Percentiles rank a stretch among this genome's conserved stretches.
These are phyloP conservation scores for Thereva nobilitata DNA, from an alignment of 2,888 invertebrate species.

Conservation along the genomic window DNA sequence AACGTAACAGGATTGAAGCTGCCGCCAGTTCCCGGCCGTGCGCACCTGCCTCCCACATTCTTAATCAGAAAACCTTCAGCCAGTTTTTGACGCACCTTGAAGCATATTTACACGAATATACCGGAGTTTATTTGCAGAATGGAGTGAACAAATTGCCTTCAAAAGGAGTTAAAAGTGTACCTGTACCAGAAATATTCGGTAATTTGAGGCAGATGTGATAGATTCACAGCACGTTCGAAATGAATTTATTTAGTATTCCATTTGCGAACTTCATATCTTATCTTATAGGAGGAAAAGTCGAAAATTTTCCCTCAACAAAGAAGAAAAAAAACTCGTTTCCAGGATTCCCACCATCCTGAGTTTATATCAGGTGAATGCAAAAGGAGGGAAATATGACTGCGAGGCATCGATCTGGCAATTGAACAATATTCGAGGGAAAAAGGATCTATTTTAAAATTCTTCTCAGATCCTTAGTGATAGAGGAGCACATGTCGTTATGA, in stretches of 20 bases:
- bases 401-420: conserved; percentile 35
- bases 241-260: conserved; percentile 42
- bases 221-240: conserved; percentile 41
- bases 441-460: conserved; percentile 26
- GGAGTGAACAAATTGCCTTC: conserved; percentile 9
- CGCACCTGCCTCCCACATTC: no score
- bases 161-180: conserved; percentile 12
- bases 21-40: no score
- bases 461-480: conserved; percentile 12
- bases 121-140: no score
- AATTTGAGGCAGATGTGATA: conserved; percentile 23
- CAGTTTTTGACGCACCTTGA: no score
- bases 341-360: conserved; percentile 7
- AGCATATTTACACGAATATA: no score
- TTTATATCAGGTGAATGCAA: conserved; percentile 39
- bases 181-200: conserved; percentile 27
- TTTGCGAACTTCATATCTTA: conserved; percentile 40
- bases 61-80: no score
- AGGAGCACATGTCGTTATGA: conserved; percentile 23
- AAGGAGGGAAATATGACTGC: conserved; percentile 21
- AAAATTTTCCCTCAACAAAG: conserved; percentile 19
- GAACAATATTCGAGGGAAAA: conserved; percentile 11
- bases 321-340: background rate
- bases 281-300: conserved; percentile 33
- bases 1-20: no score